phyloP scores from a whole-genome alignment of 2,113 vertebrate genomes.

The Hyperopisus bebe region DNA sequence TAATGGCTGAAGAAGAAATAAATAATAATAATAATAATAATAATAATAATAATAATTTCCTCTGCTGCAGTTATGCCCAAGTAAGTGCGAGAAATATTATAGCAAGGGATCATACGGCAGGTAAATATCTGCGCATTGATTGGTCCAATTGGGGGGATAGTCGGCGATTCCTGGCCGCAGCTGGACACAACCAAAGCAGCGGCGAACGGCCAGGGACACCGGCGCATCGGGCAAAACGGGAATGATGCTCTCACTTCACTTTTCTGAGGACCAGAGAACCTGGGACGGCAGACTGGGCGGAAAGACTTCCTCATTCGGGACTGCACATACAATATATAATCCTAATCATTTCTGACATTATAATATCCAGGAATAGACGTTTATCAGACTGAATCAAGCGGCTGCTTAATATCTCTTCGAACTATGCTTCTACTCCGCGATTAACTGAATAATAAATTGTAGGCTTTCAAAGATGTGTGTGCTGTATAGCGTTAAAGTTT shows the following conservation, averaged over 20 bases:
- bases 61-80: background rate
- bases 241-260: constrained; percentile 10
- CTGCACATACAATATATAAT: background rate
- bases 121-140: constrained; percentile 7
- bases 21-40: background rate
- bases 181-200: background rate
- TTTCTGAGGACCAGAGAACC: background rate
- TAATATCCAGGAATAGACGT: background rate
- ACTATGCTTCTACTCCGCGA: background rate
- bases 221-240: background rate
- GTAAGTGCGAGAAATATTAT: background rate
- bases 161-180: background rate
- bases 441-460: background rate
- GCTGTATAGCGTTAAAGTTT: background rate
- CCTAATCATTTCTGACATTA: background rate
- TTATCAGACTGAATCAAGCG: background rate
- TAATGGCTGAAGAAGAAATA: background rate
- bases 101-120: background rate
- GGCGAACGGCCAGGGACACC: background rate
- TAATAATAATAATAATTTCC: background rate
- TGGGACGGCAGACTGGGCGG: background rate
- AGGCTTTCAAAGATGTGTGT: background rate
- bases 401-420: background rate
- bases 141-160: background rate
- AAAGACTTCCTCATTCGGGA: background rate